Conservation (phyloP, 2,113 vertebrate species). For the Athene noctua region DNA sequence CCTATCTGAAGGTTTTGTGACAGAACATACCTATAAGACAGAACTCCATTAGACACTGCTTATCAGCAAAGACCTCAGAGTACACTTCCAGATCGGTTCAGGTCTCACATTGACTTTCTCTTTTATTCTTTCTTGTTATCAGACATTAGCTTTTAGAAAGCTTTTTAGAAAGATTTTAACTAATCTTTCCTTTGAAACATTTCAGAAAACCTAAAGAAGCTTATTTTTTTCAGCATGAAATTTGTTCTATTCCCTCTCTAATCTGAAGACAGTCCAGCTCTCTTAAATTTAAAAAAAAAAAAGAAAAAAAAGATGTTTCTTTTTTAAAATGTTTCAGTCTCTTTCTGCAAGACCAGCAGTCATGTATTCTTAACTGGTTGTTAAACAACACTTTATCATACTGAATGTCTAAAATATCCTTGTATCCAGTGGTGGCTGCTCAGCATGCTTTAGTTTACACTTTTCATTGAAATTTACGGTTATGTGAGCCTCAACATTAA, state of each 20-base stretch:
- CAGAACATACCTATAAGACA: background rate
- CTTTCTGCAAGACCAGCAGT: background rate
- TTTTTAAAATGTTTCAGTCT: background rate
- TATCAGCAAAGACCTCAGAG: background rate
- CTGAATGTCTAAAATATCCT: background rate
- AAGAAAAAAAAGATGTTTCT: background rate
- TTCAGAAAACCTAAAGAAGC: background rate
- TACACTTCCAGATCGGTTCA: background rate
- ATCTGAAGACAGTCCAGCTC: background rate
- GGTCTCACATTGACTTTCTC: background rate
- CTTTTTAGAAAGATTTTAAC: background rate
- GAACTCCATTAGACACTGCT: background rate
- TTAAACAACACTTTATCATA: background rate
- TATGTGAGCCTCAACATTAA: background rate
- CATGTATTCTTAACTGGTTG: background rate
- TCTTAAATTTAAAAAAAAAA: background rate
- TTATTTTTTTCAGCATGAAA: background rate
- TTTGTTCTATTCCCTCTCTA: background rate
- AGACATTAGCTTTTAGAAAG: background rate
- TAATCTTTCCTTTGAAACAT: background rate
- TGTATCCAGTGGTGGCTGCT: background rate
- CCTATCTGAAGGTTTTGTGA: background rate
- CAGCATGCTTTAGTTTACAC: background rate
- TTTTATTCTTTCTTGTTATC: background rate
- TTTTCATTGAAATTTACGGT: background rate